Evolutionary conservation across 2,888 invertebrate species (phyloP), one percentile per base, ranked within the genome.

Genomic region (Fragum whitleyi): DNA sequence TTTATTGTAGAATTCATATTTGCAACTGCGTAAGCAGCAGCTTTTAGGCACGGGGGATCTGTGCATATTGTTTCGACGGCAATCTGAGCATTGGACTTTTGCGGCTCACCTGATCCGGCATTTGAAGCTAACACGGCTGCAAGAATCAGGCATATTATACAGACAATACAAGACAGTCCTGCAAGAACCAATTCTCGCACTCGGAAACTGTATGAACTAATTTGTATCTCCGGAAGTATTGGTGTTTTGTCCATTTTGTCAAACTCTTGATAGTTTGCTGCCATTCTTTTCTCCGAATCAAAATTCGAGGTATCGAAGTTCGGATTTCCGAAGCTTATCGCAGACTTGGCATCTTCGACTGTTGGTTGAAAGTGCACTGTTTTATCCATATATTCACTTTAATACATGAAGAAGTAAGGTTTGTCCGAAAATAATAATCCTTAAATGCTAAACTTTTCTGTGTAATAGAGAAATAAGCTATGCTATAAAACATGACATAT

Each of bases 1-100:
- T 93, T 87, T 0, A 89, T 85, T 7, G 86, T 85, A 7, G 55
- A 74, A 82, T 93, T 92, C 79, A 91, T 87, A 47, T 86, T 85
- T 3, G 81, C 76, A 28, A 90, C 76, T 2, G 87, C 87, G 61
- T 88, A 86, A 0, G 89, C 81, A 0, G 90, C 88, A 14, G 88
- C 86, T 81, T 88, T 87, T 42, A 91, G 78, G 77, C 91, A 91
- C 19, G 87, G 70, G 3, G 85, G 71, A 11, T 85, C 80, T 16
- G 86, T 83, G 77, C 91, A 91, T 28, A 84, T 32, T 9, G 77
- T 59, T 28, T 70, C 65, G n/a, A 84, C 77, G 6, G 81, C 82
- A 6, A 71, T 65, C 59, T 84, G 86, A 3, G 85, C 83, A 39
- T 77, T 77, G n/a, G 78, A 55, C 2, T n/a, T n/a, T n/a, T 39